These are phyloP conservation scores for Drosophila leontia DNA, from an alignment of 1,140 invertebrate genomes.

Conservation along the genomic window DNA sequence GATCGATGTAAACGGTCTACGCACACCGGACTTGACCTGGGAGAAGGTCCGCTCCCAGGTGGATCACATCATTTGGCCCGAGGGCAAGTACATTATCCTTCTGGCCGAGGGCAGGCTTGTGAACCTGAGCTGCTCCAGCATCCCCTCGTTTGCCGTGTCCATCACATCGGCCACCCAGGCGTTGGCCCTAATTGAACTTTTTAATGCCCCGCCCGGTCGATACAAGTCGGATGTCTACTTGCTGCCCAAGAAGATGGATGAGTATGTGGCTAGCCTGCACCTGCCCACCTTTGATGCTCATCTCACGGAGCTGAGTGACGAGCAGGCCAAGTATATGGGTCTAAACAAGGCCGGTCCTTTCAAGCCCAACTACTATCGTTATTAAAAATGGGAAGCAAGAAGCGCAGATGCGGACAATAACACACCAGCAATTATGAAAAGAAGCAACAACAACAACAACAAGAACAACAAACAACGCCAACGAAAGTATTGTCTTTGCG, in stretches of 20 bases:
- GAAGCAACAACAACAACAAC: constrained; percentile 9
- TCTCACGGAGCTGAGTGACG: constrained; percentile 97
- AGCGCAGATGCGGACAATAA: constrained; percentile 57
- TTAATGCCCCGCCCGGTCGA: constrained; percentile 96
- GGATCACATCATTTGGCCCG: constrained; percentile 98
- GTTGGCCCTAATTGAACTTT: constrained; percentile 97
- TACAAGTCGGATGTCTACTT: constrained; percentile 99
- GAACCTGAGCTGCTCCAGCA: constrained; percentile 98
- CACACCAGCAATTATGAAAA: constrained; percentile 35
- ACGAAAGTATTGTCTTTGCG: constrained; percentile 83
- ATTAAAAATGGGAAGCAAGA: constrained; percentile 40
- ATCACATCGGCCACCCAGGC: constrained; percentile 98
- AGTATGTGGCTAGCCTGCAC: constrained; percentile 96
- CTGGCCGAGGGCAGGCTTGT: constrained; percentile 97
- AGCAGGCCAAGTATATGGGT: constrained; percentile 99
- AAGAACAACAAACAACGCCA: constrained; percentile 63
- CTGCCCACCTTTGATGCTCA: constrained; percentile 98
- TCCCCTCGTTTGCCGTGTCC: constrained; percentile 98
- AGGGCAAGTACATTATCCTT: constrained; percentile 95
- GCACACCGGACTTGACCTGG: constrained; percentile 97
- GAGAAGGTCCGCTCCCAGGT: constrained; percentile 98
- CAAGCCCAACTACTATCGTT: constrained; percentile 99
- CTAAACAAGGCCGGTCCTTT: constrained; percentile 98
- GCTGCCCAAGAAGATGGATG: constrained; percentile 99
- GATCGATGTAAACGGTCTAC: constrained; percentile 97